Evolutionary conservation across 2,888 invertebrate genomes (phyloP), one percentile per base, ranked within the genome.

Genomic region (Nasonia oneida): DNA sequence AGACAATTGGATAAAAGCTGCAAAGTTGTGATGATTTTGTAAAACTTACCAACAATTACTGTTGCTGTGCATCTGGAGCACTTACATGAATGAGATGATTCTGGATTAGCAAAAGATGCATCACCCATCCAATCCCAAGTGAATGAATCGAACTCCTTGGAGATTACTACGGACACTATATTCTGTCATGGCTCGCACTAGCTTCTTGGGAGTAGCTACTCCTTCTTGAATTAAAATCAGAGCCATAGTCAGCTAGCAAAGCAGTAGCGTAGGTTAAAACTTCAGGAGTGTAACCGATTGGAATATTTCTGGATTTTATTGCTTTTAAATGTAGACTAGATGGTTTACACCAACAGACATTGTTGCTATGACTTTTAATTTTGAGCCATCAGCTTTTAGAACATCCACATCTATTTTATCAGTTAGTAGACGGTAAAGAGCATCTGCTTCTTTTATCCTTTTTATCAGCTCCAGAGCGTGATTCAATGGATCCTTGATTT

Each of bases 311-410:
- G 89, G 95, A 95, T 91, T 95, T 96, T 88, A 98, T 96, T 91
- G 96, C 97, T 0, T 93, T 91, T 2, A 98, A 91, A 92, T 98
- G 39, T 39, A 39, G 39, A 39, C 97, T 86, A 99, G 95, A 91
- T 99, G 98, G 90, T 98, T 97, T 90, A 96, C 95, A 81, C 99
- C 99, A 2, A 98, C 98, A 0, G 98, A 98, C 95, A 98, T 98
- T 0, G 98, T 98, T 0, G 96, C 95, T 0, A 99, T 95, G 1
- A 98, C 97, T 94, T 97, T 97, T 29, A 99, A 93, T 23, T 95
- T 94, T 0, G 95, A 93, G 0, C 97, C 97, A 80, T 97, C 97
- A 14, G 96, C 96, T 88, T 96, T 95, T 64, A 98, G 91, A 0
- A 98, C 91, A 89, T 97, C 96, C 12, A 95, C 94, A 91, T 98